A percentile compares a stretch with the other conserved stretches of the same genome.
Evolutionary conservation across 2,113 vertebrate species (phyloP).

Genomic region (Carlito syrichta): DNA sequence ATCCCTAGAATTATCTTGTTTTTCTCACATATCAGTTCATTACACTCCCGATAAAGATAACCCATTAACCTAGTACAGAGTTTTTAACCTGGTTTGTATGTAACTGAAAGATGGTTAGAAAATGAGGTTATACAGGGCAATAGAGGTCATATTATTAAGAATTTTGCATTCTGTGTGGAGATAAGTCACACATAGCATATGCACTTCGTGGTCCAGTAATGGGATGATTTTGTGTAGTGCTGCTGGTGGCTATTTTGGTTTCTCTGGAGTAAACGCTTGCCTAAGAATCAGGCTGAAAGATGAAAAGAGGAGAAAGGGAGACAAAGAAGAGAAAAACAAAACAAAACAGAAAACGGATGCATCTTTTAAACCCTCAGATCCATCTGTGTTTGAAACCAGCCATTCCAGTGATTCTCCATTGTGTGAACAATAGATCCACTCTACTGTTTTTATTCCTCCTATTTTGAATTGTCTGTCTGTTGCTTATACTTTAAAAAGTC

Average conservation of each 20-base stretch:
- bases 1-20: neutral
- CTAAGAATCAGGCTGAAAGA: neutral
- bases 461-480: neutral
- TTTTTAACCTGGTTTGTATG: neutral
- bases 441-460: neutral
- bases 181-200: neutral
- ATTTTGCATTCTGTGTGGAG: neutral
- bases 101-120: neutral
- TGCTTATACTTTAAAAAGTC: neutral
- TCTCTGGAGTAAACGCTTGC: neutral
- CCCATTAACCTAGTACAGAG: neutral
- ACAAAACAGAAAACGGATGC: neutral
- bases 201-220: neutral
- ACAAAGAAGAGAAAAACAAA: neutral
- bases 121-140: neutral
- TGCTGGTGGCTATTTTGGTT: neutral
- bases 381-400: slow-evolving; percentile 24
- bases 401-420: neutral
- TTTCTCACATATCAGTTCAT: neutral
- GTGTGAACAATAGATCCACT: neutral
- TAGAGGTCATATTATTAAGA: neutral
- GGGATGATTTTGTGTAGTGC: neutral
- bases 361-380: neutral
- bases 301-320: neutral
- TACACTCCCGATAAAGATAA: neutral